Conservation (phyloP, 1,140 invertebrate genomes). For the Microplitis demolitor region DNA sequence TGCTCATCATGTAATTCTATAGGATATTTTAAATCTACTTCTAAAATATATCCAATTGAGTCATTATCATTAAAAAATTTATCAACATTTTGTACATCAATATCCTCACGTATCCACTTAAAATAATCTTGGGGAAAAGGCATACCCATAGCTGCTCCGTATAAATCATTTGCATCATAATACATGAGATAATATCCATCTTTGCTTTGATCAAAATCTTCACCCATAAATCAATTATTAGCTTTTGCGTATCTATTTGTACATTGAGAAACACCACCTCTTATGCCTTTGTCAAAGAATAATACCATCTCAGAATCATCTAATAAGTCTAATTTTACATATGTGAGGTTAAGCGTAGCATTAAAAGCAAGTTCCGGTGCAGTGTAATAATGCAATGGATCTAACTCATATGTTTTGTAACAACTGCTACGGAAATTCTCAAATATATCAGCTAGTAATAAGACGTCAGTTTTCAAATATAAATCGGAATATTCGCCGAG, state of each 20-base stretch:
- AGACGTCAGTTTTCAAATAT: too few relatives aligned
- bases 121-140: not conserved
- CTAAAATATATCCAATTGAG: not conserved
- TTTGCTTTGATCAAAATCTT: not conserved
- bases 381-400: constrained; percentile 48
- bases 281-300: not conserved
- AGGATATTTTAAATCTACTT: too few relatives aligned
- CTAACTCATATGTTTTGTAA: constrained; percentile 41
- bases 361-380: constrained; percentile 53
- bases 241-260: not conserved
- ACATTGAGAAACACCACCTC: not conserved
- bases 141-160: not conserved
- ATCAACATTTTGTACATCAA: not conserved
- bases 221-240: not conserved
- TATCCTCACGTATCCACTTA: not conserved
- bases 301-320: not conserved
- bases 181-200: too few relatives aligned
- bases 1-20: too few relatives aligned
- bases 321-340: too few relatives aligned
- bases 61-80: not conserved
- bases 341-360: constrained; percentile 39
- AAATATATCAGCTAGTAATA: constrained; percentile 56
- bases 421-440: constrained; percentile 53
- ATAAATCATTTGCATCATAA: not conserved
- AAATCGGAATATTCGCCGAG: too few relatives aligned